Conservation (phyloP, 1,140 invertebrate species). For the Eupeodes corollae region DNA sequence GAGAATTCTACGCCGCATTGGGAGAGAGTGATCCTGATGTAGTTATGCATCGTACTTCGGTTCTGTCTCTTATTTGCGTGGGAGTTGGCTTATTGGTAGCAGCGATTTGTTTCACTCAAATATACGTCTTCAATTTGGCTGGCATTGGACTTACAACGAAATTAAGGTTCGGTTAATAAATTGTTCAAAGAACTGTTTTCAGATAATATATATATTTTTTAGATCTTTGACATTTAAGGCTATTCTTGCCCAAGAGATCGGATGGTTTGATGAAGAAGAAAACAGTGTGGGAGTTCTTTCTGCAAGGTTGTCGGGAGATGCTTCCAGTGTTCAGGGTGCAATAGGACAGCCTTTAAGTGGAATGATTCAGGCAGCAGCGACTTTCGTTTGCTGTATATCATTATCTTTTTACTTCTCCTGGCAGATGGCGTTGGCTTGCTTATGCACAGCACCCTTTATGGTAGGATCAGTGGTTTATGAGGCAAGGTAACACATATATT, state of each 20-base stretch:
- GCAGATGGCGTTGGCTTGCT: slow-evolving; percentile 66
- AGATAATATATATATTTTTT: not conserved
- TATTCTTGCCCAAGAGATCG: slow-evolving; percentile 66
- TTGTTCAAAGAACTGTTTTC: not conserved
- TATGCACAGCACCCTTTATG: slow-evolving; percentile 67
- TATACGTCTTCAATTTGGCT: slow-evolving; percentile 65
- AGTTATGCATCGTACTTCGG: slow-evolving; percentile 47
- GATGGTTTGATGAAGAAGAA: slow-evolving; percentile 63
- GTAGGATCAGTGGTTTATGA: slow-evolving; percentile 64
- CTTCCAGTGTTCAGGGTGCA: slow-evolving; percentile 69
- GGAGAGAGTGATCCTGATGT: slow-evolving; percentile 44
- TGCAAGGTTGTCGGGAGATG: slow-evolving; percentile 63
- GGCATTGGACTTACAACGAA: slow-evolving; percentile 66
- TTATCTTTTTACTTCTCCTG: slow-evolving; percentile 68
- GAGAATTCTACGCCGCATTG: slow-evolving; percentile 57
- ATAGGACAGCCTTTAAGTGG: slow-evolving; percentile 72
- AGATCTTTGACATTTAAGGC: slow-evolving; percentile 50
- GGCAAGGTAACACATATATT: slow-evolving; percentile 45
- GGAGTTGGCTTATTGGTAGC: slow-evolving; percentile 61
- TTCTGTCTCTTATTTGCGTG: slow-evolving; percentile 55
- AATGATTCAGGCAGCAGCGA: slow-evolving; percentile 66
- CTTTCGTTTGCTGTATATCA: slow-evolving; percentile 55
- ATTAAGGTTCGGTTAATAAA: slow-evolving; percentile 40
- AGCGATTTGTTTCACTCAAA: slow-evolving; percentile 53
- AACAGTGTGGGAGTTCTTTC: slow-evolving; percentile 71